phyloP scores from a whole-genome alignment of 2,797 vertebrate genomes.

The Cossypha polioptera region DNA sequence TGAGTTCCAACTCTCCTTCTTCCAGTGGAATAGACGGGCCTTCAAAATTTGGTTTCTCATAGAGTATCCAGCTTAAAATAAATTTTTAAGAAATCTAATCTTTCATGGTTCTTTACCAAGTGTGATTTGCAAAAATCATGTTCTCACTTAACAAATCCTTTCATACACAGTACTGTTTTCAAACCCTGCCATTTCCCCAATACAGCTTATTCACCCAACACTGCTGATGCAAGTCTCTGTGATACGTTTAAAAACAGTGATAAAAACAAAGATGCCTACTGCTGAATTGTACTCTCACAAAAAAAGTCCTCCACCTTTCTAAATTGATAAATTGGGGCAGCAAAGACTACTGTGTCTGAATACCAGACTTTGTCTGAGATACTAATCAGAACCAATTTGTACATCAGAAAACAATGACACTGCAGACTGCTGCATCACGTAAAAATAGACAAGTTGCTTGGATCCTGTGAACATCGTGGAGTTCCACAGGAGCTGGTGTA shows the following conservation, averaged over 20 bases:
- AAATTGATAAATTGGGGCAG: neutral
- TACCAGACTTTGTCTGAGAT: neutral
- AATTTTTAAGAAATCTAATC: neutral
- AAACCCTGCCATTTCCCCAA: neutral
- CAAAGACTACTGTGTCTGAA: neutral
- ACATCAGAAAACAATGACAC: neutral
- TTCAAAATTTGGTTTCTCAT: constrained; percentile 93
- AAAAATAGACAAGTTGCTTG: neutral
- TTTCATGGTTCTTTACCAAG: neutral
- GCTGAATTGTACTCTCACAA: neutral
- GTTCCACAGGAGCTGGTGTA: neutral
- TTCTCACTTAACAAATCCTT: neutral
- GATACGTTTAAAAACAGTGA: neutral
- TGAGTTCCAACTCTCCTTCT: constrained; percentile 87
- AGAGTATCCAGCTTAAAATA: constrained; percentile 90
- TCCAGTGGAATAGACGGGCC: constrained; percentile 88
- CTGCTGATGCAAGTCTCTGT: neutral
- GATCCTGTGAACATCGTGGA: neutral
- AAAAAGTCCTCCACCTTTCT: neutral
- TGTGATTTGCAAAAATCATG: neutral
- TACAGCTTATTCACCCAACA: neutral
- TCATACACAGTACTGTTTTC: neutral
- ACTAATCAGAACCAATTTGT: neutral
- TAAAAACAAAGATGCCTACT: neutral
- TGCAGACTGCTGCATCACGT: neutral